Percentiles rank a stretch among this genome's conserved stretches.
Evolutionary conservation across 2,113 vertebrate species (phyloP).

Genomic region (Brachyhypopomus occidentalis): DNA sequence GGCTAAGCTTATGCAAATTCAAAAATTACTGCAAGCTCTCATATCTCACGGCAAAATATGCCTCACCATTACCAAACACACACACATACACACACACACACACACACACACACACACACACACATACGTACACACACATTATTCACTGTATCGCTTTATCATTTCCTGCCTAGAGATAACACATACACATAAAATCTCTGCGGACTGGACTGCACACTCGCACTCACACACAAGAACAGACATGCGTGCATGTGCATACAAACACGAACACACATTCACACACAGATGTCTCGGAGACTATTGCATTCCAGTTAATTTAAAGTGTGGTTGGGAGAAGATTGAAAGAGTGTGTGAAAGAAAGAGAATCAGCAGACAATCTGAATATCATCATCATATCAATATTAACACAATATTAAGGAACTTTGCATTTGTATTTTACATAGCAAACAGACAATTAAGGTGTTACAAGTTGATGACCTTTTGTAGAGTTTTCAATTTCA

Average conservation of each 20-base stretch:
- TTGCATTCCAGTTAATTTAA: conserved; percentile 46
- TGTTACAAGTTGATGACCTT: too few species aligned
- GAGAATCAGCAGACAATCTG: conserved; percentile 15
- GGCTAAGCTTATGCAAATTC: conserved; percentile 44
- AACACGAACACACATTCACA: neutral
- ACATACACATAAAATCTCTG: neutral
- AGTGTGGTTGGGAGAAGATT: neutral
- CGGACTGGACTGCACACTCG: neutral
- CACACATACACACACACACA: neutral
- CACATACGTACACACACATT: neutral
- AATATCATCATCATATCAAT: neutral
- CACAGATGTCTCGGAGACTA: conserved; percentile 6
- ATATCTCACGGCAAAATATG: conserved; percentile 36
- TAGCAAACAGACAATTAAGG: neutral
- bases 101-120: neutral
- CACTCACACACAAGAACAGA: conserved; percentile 29
- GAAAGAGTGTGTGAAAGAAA: conserved; percentile 28
- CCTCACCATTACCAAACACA: conserved; percentile 13
- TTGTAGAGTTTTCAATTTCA: too few species aligned
- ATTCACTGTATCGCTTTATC: conserved; percentile 5
- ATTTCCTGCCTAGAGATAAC: conserved; percentile 8
- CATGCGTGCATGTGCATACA: neutral
- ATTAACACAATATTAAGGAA: conserved; percentile 33
- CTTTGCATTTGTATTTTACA: neutral
- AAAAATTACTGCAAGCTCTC: conserved; percentile 42